Percentiles rank a stretch among this genome's conserved stretches.
phyloP scores from a whole-genome alignment of 2,888 invertebrate species.

The Spodoptera littoralis region DNA sequence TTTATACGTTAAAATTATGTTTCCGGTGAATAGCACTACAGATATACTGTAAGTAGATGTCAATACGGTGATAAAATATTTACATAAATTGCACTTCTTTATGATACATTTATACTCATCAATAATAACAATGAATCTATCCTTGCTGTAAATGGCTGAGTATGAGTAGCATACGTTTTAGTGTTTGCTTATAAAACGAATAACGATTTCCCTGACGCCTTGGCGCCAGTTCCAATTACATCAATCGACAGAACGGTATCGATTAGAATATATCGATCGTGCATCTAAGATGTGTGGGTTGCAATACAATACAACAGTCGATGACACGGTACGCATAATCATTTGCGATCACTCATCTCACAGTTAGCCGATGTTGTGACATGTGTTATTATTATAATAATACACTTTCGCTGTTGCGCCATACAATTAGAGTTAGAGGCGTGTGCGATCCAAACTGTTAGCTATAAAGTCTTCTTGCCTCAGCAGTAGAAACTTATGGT shows the following conservation, averaged over 20 bases:
- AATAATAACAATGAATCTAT: conserved; percentile 15
- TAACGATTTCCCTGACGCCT: conserved; percentile 21
- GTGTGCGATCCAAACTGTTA: conserved; percentile 26
- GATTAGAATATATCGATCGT: conserved; percentile 51
- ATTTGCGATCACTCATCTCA: conserved; percentile 61
- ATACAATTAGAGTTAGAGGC: conserved; percentile 37
- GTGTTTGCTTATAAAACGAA: not conserved
- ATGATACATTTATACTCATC: no score
- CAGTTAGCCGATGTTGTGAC: conserved; percentile 61
- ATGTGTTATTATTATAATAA: conserved; percentile 60
- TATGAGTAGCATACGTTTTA: not conserved
- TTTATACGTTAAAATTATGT: conserved; percentile 51
- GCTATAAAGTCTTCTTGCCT: conserved; percentile 28
- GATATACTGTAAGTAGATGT: no score
- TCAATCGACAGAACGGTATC: conserved; percentile 39
- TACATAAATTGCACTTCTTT: conserved; percentile 2
- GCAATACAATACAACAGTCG: conserved; percentile 52
- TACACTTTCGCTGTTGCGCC: conserved; percentile 52
- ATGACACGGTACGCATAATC: conserved; percentile 58
- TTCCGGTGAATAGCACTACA: no score
- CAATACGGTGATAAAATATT: no score
- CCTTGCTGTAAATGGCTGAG: not conserved
- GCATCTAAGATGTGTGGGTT: conserved; percentile 40
- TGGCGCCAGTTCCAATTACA: conserved; percentile 34
- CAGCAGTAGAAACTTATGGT: conserved; percentile 1